phyloP scores from a whole-genome alignment of 2,888 invertebrate species.

The Iselma pallidipennis region DNA sequence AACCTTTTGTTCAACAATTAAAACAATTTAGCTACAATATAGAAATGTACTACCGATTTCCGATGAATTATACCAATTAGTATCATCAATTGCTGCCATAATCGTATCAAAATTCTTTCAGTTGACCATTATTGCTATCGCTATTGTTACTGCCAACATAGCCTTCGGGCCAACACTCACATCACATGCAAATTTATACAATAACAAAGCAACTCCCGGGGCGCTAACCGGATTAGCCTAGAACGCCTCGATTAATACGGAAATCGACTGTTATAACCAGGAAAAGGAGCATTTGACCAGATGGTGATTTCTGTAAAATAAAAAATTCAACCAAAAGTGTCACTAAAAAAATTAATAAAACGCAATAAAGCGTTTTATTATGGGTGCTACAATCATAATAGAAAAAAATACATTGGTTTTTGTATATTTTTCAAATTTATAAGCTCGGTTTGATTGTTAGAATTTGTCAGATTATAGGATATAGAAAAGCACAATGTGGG shows the following conservation, averaged over 20 bases:
- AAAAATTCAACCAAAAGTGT: slow-evolving; percentile 17
- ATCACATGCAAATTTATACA: slow-evolving; percentile 47
- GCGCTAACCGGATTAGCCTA: slow-evolving; percentile 46
- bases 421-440: no score
- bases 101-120: neutral
- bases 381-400: no score
- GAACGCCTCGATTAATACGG: slow-evolving; percentile 47
- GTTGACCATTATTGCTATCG: neutral
- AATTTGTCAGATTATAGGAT: no score
- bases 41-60: no score
- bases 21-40: no score
- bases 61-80: neutral
- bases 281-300: slow-evolving; percentile 43
- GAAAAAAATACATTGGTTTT: no score
- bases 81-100: neutral
- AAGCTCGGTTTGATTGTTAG: no score
- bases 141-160: neutral
- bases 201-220: slow-evolving; percentile 41
- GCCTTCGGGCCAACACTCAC: neutral
- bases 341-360: neutral
- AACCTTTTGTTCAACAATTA: no score
- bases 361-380: neutral
- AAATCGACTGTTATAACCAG: slow-evolving; percentile 50
- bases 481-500: neutral
- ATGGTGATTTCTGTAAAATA: slow-evolving; percentile 36